Percentiles rank a stretch among this genome's conserved stretches.
These are phyloP conservation scores for Brenthis ino DNA, from an alignment of 2,888 invertebrate genomes.

Conservation along the genomic window DNA sequence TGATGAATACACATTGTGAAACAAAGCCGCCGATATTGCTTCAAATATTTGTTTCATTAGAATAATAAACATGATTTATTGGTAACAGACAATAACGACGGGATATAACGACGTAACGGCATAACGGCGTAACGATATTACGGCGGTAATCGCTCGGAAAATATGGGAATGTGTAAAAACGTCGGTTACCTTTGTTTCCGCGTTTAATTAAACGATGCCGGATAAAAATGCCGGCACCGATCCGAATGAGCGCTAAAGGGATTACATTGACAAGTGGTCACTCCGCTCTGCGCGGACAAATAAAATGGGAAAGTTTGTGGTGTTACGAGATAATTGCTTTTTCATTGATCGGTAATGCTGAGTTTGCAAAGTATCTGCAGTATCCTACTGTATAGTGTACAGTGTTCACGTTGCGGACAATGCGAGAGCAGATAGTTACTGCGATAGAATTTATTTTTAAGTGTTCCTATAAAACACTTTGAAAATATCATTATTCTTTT, in stretches of 20 bases:
- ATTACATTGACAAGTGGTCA: slow-evolving; percentile 28
- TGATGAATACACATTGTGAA: not conserved
- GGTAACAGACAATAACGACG: slow-evolving; percentile 8
- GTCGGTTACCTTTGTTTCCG: slow-evolving; percentile 21
- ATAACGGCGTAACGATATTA: slow-evolving; percentile 10
- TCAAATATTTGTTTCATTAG: slow-evolving; percentile 22
- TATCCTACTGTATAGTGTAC: too few species aligned
- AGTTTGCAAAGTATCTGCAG: not conserved
- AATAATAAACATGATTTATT: slow-evolving; percentile 20
- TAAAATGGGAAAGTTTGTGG: slow-evolving; percentile 20
- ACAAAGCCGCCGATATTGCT: slow-evolving; percentile 12
- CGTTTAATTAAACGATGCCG: slow-evolving; percentile 27
- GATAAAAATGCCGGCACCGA: slow-evolving; percentile 19
- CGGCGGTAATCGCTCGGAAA: slow-evolving; percentile 23
- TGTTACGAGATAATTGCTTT: slow-evolving; percentile 19
- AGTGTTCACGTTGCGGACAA: too few species aligned
- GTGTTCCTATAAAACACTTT: too few species aligned
- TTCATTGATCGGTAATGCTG: slow-evolving; percentile 9
- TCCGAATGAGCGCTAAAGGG: slow-evolving; percentile 14
- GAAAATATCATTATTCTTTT: too few species aligned
- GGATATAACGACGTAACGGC: slow-evolving; percentile 7
- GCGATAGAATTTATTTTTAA: too few species aligned
- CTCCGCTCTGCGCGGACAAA: slow-evolving; percentile 15
- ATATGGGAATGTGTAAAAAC: slow-evolving; percentile 28
- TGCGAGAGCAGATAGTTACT: too few species aligned